A percentile compares a stretch with the other conserved stretches of the same genome.
These are phyloP conservation scores for Brassicogethes aeneus DNA, from an alignment of 2,888 invertebrate species.

Conservation along the genomic window DNA sequence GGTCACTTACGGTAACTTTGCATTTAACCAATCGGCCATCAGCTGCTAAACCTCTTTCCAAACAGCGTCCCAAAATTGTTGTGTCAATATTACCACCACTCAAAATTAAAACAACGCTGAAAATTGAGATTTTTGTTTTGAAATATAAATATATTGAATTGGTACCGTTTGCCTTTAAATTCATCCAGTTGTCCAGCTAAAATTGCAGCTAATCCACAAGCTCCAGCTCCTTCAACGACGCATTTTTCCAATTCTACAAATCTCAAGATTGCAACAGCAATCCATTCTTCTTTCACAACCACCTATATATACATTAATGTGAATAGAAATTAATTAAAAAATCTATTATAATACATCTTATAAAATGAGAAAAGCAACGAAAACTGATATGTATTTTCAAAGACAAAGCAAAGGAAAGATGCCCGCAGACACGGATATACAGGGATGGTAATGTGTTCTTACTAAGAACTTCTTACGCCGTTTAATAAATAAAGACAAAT, in stretches of 20 bases:
- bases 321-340: constrained; percentile 8
- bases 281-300: constrained; percentile 54
- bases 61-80: constrained; percentile 76
- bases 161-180: constrained; percentile 55
- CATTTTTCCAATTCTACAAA: constrained; percentile 59
- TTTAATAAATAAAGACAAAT: too few species aligned
- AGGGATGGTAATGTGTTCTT: too few species aligned
- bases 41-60: constrained; percentile 81
- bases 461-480: too few species aligned
- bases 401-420: too few species aligned
- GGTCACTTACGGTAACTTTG: constrained; percentile 70
- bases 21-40: constrained; percentile 73
- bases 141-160: not conserved
- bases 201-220: constrained; percentile 58
- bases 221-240: constrained; percentile 67
- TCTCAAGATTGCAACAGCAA: constrained; percentile 54
- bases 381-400: too few species aligned
- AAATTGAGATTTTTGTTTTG: not conserved
- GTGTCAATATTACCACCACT: constrained; percentile 92
- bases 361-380: constrained; percentile 2
- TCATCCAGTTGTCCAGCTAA: constrained; percentile 55
- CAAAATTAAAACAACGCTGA: constrained; percentile 72
- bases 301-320: too few species aligned
- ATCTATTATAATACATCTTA: constrained; percentile 6
- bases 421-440: too few species aligned